Base-by-base conservation (phyloP, 2,888 invertebrate genomes). In the Lysandra bellargus region DNA sequence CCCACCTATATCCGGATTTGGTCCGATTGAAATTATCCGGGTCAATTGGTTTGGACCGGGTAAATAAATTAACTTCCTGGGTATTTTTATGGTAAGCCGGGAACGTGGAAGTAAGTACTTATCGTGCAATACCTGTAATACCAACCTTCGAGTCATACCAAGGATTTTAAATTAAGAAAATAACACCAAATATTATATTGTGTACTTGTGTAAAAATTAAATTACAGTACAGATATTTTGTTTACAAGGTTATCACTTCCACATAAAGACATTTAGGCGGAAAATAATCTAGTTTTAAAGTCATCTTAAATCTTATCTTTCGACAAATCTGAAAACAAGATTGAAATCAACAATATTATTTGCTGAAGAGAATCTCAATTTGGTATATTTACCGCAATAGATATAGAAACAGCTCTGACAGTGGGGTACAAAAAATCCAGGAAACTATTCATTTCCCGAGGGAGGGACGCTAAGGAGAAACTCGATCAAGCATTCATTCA, bases 21-120 rank as follows among this genome's bases (percentile, higher is more conserved):
- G 81, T 78, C 79, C 79, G 79, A 78, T 80, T 80, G 80, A 80
- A 83, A 82, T 80, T 82, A 89, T 88, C 88, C 89, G 89, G 91
- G 89, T 91, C 91, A 88, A 89, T 89, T 87, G 89, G 87, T 85
- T 81, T 83, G 88, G 86, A 86, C 85, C 86, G 86, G 88, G 91
- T 91, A 91, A 92, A 92, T 92, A 92, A 91, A 92, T 92, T 92
- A 91, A 90, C 90, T 87, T 86, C 87, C 86, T 89, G 89, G 89
- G 89, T 89, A 91, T 90, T 90, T 90, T 89, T 90, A 88, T 85
- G 85, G 87, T 88, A 82, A 81, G 80, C 83, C 84, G 83, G 80
- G 82, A 69, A 69, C 33, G 69, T 17, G 69, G 69, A 69, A 69
- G 6, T 69, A 69, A 69, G 6, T 69, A 69, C 33, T 69, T 69